Base-by-base conservation (phyloP, 2,888 invertebrate species). In the Pantelozetes paolii region DNA sequence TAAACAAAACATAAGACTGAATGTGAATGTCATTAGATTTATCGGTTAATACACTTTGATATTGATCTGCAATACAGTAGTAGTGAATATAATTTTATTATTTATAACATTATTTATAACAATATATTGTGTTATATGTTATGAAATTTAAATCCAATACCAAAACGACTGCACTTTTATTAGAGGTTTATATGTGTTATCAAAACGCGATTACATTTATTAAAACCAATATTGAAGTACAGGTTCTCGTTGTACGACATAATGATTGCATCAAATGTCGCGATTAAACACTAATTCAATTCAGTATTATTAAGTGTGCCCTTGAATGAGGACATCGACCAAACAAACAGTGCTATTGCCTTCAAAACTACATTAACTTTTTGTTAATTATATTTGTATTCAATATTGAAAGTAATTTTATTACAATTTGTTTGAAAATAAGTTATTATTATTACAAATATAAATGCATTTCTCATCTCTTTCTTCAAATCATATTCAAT, bases 251-350 rank as follows among this genome's bases (percentile, higher is more conserved):
- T 8, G 36, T 36, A 36, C 18, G 48, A 11, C 13, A 28, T 57
- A 64, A 64, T 36, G 32, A 64, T 32, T 6, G 18, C 20, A 40
- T 20, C 36, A 40, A 67, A 40, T 67, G 67, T 67, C 67, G 57
- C 57, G 23, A 67, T 20, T 20, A 13, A 40, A 67, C 20, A 30
- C 40, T 32, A 59, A 59, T 59, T 59, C 9, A 48, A 59, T 23
- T 30, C 23, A n/a, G 59, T 18, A 67, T 36, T 67, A 36, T 40
- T 36, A 67, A 28, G 40, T 67, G 13, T 67, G 67, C 23, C 74
- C 74, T 74, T 74, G 74, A 74, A 74, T 74, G 30, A 69, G 74
- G 69, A 74, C 74, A 74, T 74, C 70, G 74, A 50, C 36, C 73
- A 69, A 73, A 54, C 8, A 36, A 11, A 54, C 54, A 23, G 50